Evolutionary conservation across 2,888 invertebrate genomes (phyloP).

Genomic region (Mythimna ferrago): DNA sequence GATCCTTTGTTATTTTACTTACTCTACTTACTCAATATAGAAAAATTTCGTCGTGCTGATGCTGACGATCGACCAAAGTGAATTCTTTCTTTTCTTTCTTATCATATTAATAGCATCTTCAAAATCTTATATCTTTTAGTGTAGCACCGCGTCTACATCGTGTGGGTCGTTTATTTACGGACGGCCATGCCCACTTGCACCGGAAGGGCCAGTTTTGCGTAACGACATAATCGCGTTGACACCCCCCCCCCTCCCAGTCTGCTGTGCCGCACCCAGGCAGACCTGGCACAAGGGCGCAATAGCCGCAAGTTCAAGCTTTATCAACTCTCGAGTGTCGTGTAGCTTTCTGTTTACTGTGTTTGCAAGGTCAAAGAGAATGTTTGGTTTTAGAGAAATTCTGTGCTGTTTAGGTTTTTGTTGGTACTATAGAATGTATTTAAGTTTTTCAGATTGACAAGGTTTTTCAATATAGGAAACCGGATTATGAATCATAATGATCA

Average conservation of each 20-base stretch:
- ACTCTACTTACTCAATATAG: no score
- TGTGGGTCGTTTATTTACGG: constrained; percentile 49
- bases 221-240: constrained; percentile 63
- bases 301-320: constrained; percentile 55
- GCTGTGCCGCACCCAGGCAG: constrained; percentile 43
- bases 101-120: no score
- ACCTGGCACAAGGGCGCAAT: constrained; percentile 44
- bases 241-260: constrained; percentile 16
- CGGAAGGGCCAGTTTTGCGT: constrained; percentile 62
- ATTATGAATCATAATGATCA: not conserved
- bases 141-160: not conserved
- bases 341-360: constrained; percentile 21
- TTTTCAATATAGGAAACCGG: constrained; percentile 9
- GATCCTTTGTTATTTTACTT: no score
- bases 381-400: not conserved
- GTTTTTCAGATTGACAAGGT: not conserved
- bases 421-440: not conserved
- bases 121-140: constrained; percentile 10
- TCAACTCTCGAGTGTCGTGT: constrained; percentile 1
- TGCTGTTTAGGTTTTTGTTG: not conserved
- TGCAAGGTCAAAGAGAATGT: constrained; percentile 17
- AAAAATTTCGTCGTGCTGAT: no score
- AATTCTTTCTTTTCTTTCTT: no score
- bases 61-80: no score
- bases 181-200: constrained; percentile 58